Percentiles rank a stretch among this genome's conserved stretches.
Conservation (phyloP, 2,888 invertebrate genomes). For the Hirtodrosophila alboralis region DNA sequence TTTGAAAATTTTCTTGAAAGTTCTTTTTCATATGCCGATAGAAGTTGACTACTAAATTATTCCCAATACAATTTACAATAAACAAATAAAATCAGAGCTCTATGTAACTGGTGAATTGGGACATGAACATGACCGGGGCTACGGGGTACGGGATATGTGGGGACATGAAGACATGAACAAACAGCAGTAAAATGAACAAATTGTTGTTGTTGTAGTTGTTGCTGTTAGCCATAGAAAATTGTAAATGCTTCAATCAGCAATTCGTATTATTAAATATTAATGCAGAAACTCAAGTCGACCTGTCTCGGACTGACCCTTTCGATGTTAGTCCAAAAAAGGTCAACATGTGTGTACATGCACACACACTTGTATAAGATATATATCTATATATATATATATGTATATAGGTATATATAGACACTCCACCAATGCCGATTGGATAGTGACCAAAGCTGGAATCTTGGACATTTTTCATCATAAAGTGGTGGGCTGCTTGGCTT, state of each 20-base stretch:
- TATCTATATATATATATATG: constrained; percentile 3
- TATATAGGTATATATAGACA: constrained; percentile 12
- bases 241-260: constrained; percentile 78
- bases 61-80: constrained; percentile 78
- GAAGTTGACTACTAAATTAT: constrained; percentile 62
- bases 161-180: constrained; percentile 49
- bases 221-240: constrained; percentile 54
- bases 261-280: constrained; percentile 83
- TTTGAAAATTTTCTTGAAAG: constrained; percentile 17
- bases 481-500: constrained; percentile 57
- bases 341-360: constrained; percentile 46
- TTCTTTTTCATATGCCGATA: constrained; percentile 4
- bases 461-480: constrained; percentile 78
- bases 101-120: constrained; percentile 59
- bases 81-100: constrained; percentile 80
- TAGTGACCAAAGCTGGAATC: constrained; percentile 60
- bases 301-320: constrained; percentile 71
- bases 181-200: constrained; percentile 44
- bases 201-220: constrained; percentile 33
- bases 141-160: constrained; percentile 13
- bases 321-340: constrained; percentile 57
- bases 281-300: constrained; percentile 70
- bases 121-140: constrained; percentile 25
- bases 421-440: constrained; percentile 34
- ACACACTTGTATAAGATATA: no score